A percentile compares a stretch with the other conserved stretches of the same genome.
Conservation (phyloP, 1,140 invertebrate genomes). For the Pectinophora gossypiella region DNA sequence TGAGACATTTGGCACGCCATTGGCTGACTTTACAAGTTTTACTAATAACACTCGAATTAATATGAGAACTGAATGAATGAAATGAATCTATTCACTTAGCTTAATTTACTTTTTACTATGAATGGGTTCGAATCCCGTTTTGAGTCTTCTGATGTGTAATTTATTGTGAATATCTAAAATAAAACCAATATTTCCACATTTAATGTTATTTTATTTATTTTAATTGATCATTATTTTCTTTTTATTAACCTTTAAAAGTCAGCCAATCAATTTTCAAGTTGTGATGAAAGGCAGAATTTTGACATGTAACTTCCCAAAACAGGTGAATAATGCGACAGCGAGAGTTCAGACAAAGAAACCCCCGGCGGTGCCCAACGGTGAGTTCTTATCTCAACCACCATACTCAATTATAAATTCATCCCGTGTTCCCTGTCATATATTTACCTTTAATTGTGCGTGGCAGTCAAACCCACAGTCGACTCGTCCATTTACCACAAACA, state of each 20-base stretch:
- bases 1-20: slow-evolving; percentile 21
- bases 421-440: no score
- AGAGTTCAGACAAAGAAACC: slow-evolving; percentile 99
- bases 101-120: no score
- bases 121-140: slow-evolving; percentile 22
- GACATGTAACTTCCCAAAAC: slow-evolving; percentile 55
- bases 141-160: background rate
- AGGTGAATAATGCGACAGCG: slow-evolving; percentile 99
- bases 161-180: background rate
- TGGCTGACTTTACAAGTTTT: slow-evolving; percentile 25
- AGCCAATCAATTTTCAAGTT: slow-evolving; percentile 12
- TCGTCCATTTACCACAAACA: background rate
- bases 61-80: no score
- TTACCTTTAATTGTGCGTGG: no score
- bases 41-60: background rate
- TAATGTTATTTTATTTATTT: background rate
- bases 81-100: no score
- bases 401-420: no score
- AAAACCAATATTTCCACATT: background rate
- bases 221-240: background rate
- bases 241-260: slow-evolving; percentile 19
- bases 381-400: slow-evolving; percentile 63
- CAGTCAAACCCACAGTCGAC: no score
- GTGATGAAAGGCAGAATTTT: slow-evolving; percentile 19
- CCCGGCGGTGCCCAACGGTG: slow-evolving; percentile 94